A percentile compares a stretch with the other conserved stretches of the same genome.
Evolutionary conservation across 2,888 invertebrate genomes (phyloP).

Genomic region (Torymus auratus): DNA sequence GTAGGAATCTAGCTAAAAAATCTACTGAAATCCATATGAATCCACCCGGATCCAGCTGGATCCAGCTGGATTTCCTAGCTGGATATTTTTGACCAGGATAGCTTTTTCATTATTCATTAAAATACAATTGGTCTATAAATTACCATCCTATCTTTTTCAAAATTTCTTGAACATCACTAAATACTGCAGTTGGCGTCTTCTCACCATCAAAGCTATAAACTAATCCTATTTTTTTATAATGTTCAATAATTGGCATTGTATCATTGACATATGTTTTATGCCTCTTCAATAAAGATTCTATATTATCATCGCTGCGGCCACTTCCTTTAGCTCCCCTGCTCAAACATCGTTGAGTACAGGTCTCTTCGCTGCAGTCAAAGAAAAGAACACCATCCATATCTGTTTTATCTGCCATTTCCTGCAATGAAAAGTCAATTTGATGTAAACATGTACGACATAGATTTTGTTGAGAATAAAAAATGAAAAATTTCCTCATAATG

Average conservation of each 20-base stretch:
- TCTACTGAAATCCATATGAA: no score
- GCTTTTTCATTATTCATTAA: constrained; percentile 41
- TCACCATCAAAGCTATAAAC: constrained; percentile 88
- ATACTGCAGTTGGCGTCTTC: constrained; percentile 82
- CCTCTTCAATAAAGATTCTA: constrained; percentile 90
- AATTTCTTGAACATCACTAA: constrained; percentile 79
- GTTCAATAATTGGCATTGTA: constrained; percentile 92
- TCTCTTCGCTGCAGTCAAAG: constrained; percentile 91
- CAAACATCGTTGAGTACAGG: constrained; percentile 91
- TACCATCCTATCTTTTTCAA: constrained; percentile 77
- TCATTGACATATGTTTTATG: constrained; percentile 90
- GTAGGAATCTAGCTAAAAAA: no score
- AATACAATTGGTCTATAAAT: constrained; percentile 53
- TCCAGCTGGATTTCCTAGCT: no score
- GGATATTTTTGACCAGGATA: no score
- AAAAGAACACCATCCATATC: constrained; percentile 92
- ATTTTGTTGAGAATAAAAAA: no score
- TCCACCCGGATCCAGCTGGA: no score
- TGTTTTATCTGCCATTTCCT: constrained; percentile 89
- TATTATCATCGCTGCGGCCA: constrained; percentile 96
- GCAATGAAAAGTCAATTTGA: constrained; percentile 57
- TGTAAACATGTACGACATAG: no score
- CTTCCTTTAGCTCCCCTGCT: constrained; percentile 92
- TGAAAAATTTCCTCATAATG: no score
- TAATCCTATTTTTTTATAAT: constrained; percentile 84